Percentiles rank a stretch among this genome's conserved stretches.
phyloP scores from a whole-genome alignment of 1,140 invertebrate genomes.

The Asbolus verrucosus region DNA sequence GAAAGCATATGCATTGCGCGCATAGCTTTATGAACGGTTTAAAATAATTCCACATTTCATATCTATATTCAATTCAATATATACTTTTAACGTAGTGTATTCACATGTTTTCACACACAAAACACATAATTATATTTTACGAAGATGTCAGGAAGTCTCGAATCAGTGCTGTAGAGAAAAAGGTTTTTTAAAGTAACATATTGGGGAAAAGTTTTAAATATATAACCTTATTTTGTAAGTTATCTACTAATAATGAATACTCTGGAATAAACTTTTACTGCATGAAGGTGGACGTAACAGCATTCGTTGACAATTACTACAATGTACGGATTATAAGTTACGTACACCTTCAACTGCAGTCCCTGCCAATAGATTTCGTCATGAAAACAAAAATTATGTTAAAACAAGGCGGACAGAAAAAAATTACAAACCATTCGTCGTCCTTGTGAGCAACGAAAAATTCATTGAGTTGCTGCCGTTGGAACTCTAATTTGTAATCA shows the following conservation, averaged over 20 bases:
- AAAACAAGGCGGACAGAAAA: slow-evolving; percentile 1
- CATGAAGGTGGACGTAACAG: slow-evolving; percentile 27
- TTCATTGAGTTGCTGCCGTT: slow-evolving; percentile 95
- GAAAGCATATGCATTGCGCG: slow-evolving; percentile 65
- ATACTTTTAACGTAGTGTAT: slow-evolving; percentile 45
- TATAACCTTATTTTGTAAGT: slow-evolving; percentile 21
- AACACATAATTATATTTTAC: slow-evolving; percentile 62
- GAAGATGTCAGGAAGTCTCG: slow-evolving; percentile 59
- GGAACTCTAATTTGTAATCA: slow-evolving; percentile 98
- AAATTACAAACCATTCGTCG: slow-evolving; percentile 95
- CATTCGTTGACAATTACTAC: not conserved
- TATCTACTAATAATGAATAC: not conserved
- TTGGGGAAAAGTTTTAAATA: slow-evolving; percentile 39
- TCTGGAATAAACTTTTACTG: slow-evolving; percentile 22
- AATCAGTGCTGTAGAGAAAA: slow-evolving; percentile 64
- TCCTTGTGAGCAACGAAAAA: slow-evolving; percentile 99
- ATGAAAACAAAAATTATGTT: not conserved
- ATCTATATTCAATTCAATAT: slow-evolving; percentile 42
- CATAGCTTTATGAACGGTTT: slow-evolving; percentile 57
- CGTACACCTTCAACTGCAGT: slow-evolving; percentile 32
- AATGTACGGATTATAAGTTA: not conserved
- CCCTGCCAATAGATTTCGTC: not conserved
- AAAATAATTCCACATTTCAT: slow-evolving; percentile 50
- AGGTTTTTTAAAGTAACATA: slow-evolving; percentile 55
- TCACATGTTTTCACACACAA: slow-evolving; percentile 58